phyloP scores from a whole-genome alignment of 1,140 invertebrate species.

The Pristionchus pacificus region DNA sequence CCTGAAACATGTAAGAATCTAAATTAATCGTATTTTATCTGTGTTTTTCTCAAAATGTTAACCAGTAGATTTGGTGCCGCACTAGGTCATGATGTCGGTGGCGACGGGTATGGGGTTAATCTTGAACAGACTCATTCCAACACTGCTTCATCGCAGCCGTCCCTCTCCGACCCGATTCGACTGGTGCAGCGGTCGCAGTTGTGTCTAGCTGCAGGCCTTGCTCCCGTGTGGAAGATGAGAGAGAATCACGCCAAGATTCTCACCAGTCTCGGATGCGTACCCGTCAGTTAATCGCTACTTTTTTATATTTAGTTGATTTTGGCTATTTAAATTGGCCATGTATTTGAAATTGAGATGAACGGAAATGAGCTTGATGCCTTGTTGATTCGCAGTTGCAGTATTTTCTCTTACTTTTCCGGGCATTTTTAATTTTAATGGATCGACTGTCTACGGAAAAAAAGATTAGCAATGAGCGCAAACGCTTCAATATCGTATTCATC shows the following conservation, averaged over 20 bases:
- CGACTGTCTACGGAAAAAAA: too few species aligned
- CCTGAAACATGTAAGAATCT: neutral
- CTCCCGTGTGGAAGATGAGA: constrained; percentile 18
- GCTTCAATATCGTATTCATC: too few species aligned
- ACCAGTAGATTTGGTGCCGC: neutral
- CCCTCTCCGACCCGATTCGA: neutral
- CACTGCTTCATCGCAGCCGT: constrained; percentile 2
- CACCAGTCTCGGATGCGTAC: constrained; percentile 23
- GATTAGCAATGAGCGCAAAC: too few species aligned
- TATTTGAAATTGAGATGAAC: too few species aligned
- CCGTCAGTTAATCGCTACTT: neutral
- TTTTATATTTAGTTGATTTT: too few species aligned
- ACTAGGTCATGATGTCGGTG: neutral
- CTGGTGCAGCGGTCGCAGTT: too few species aligned
- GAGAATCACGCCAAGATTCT: constrained; percentile 24
- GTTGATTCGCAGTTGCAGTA: too few species aligned
- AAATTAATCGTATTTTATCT: neutral
- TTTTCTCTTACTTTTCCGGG: too few species aligned
- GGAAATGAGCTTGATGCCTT: too few species aligned
- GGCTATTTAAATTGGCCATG: too few species aligned
- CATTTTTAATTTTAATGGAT: too few species aligned
- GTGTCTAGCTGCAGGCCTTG: constrained; percentile 7
- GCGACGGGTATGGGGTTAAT: neutral
- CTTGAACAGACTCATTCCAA: neutral
- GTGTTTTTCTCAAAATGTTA: neutral